A percentile compares a stretch with the other conserved stretches of the same genome.
These are phyloP conservation scores for Laupala kohalensis DNA, from an alignment of 1,140 invertebrate species.

Conservation along the genomic window DNA sequence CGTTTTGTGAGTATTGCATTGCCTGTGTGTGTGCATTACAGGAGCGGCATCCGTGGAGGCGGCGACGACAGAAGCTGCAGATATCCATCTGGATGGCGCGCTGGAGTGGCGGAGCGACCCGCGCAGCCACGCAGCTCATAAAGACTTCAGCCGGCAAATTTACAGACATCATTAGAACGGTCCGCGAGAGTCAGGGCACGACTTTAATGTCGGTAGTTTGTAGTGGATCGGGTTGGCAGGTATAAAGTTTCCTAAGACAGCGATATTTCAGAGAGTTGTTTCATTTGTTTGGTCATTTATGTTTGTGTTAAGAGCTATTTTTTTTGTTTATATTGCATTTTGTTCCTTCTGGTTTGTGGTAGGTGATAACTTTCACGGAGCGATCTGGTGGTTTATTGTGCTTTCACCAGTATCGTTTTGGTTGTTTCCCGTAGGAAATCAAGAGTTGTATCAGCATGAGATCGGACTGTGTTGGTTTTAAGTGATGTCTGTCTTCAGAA, in stretches of 20 bases:
- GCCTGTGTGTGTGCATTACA: too few relatives aligned
- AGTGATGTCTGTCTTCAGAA: too few relatives aligned
- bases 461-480: too few relatives aligned
- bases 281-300: background rate
- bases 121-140: background rate
- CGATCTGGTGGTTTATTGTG: too few relatives aligned
- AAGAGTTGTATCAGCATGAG: too few relatives aligned
- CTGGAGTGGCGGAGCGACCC: too few relatives aligned
- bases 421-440: too few relatives aligned
- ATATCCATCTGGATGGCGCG: background rate
- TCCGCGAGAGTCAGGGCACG: background rate
- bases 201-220: background rate
- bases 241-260: background rate
- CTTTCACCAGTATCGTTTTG: too few relatives aligned
- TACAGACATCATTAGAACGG: background rate
- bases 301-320: background rate
- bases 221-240: background rate
- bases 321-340: background rate
- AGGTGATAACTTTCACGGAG: background rate
- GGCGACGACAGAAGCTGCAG: background rate
- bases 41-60: background rate
- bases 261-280: background rate
- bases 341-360: background rate
- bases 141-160: background rate
- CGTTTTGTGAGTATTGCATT: too few relatives aligned